Evolutionary conservation across 92 coral and sea anemone species (phyloP).

Genomic region (Zoanthus gigantus): DNA sequence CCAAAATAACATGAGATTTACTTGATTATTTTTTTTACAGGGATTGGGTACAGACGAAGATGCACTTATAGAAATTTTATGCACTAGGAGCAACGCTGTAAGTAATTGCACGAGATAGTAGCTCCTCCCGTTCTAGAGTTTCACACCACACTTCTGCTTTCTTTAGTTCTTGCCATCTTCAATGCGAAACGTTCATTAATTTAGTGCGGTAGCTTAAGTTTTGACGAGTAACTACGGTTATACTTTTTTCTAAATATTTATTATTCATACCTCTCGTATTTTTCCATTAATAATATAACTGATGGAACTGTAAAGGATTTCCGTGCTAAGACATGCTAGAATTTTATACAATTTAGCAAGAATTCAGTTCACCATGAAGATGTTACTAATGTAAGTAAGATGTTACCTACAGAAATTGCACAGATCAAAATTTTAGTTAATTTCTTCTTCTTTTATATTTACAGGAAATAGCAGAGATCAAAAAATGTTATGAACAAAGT

Average conservation of each 20-base stretch:
- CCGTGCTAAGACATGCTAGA: too few species aligned
- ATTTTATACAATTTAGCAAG: too few species aligned
- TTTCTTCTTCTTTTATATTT: not conserved
- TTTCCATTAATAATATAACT: too few species aligned
- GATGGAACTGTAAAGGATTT: too few species aligned
- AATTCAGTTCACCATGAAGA: too few species aligned
- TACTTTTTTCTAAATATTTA: too few species aligned
- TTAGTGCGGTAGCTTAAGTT: too few species aligned
- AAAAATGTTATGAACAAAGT: slow-evolving; percentile 82
- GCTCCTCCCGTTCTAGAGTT: too few species aligned
- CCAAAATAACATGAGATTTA: not conserved
- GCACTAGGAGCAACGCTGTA: slow-evolving; percentile 19
- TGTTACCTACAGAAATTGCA: not conserved
- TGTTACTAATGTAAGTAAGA: too few species aligned
- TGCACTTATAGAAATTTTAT: slow-evolving; percentile 5
- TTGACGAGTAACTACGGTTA: too few species aligned
- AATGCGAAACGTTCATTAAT: not conserved
- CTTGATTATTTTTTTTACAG: not conserved
- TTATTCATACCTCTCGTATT: too few species aligned
- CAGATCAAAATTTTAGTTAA: not conserved
- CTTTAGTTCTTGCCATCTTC: not conserved
- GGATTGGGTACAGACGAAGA: slow-evolving; percentile 37
- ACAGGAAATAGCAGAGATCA: slow-evolving; percentile 82
- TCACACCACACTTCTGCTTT: too few species aligned
- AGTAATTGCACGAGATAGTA: not conserved